Percentiles rank a stretch among this genome's conserved stretches.
phyloP scores from a whole-genome alignment of 2,797 vertebrate species.

The Jordanella pulchra region DNA sequence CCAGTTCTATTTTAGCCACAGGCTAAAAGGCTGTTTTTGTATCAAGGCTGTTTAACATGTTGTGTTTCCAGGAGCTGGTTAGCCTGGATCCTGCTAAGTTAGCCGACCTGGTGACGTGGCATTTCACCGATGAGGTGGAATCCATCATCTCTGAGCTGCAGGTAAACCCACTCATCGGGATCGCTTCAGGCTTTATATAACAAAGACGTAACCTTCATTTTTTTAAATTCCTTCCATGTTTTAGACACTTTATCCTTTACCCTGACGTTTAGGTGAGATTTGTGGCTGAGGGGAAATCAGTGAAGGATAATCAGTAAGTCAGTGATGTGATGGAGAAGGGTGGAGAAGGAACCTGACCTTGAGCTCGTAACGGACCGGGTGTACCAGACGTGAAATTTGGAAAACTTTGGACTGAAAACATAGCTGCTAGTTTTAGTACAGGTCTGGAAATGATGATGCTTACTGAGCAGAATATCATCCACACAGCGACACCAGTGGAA shows the following conservation, averaged over 20 bases:
- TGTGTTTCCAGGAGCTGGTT: constrained; percentile 84
- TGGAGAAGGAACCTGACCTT: too few relatives aligned
- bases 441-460: too few relatives aligned
- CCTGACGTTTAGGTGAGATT: not conserved
- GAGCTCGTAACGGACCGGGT: too few relatives aligned
- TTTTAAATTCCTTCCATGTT: not conserved
- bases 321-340: too few relatives aligned
- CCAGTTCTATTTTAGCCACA: not conserved
- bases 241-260: not conserved
- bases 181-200: not conserved
- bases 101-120: constrained; percentile 87
- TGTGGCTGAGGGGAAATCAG: not conserved
- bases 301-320: too few relatives aligned
- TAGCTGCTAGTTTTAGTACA: too few relatives aligned
- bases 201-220: not conserved
- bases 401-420: too few relatives aligned
- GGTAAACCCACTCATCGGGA: constrained; percentile 67
- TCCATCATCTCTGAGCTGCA: constrained; percentile 85
- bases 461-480: too few relatives aligned
- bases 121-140: constrained; percentile 85
- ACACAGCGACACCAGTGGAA: too few relatives aligned
- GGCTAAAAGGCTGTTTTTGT: too few relatives aligned
- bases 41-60: not conserved
- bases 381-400: too few relatives aligned
- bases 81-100: constrained; percentile 86